Conservation (phyloP, 2,113 vertebrate species). For the Catharus fuscescens region DNA sequence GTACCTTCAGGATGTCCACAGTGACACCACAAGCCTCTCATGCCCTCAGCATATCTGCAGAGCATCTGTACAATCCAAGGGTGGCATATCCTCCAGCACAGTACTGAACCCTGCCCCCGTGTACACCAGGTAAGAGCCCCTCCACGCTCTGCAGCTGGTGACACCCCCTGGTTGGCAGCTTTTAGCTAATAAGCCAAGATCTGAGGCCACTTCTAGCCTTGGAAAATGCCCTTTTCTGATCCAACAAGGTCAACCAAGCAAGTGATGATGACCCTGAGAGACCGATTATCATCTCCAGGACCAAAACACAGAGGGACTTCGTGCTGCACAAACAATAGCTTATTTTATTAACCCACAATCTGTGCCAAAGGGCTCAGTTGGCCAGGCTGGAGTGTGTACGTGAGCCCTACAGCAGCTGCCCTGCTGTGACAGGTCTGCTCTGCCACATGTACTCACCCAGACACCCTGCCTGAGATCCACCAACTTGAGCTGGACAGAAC, state of each 20-base stretch:
- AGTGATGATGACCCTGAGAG: slow-evolving; percentile 25
- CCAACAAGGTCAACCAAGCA: neutral
- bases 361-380: neutral
- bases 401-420: neutral
- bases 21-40: neutral
- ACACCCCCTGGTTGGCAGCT: neutral
- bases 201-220: neutral
- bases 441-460: neutral
- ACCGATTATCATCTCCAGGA: neutral
- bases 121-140: neutral
- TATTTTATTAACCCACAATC: slow-evolving; percentile 34
- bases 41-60: neutral
- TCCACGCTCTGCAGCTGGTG: neutral
- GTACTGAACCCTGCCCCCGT: neutral
- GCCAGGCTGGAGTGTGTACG: fast-evolving
- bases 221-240: neutral
- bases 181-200: neutral
- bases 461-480: neutral
- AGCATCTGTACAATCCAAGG: neutral
- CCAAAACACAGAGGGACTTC: slow-evolving; percentile 32
- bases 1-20: neutral
- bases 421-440: neutral
- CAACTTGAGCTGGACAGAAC: neutral
- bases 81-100: neutral
- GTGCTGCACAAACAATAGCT: neutral